Base-by-base conservation (phyloP, 1,140 invertebrate genomes). In the Anastrepha obliqua region DNA sequence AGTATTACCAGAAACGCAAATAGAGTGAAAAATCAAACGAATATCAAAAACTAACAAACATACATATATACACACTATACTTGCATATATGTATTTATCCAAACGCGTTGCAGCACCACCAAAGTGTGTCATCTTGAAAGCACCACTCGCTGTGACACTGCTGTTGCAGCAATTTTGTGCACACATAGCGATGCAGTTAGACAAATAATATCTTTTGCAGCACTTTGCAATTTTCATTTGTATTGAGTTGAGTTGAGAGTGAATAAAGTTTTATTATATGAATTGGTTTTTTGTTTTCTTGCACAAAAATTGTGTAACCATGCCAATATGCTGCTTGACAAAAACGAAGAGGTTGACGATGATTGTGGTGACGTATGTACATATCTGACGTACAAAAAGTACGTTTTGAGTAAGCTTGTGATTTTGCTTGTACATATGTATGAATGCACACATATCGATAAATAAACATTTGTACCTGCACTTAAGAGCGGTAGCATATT, bases 211-310 rank as follows among this genome's bases (percentile, higher is more conserved):
- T 62, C 15, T 62, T 70, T 13, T 70, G 29, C 39, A 70, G 39
- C 29, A 3, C 39, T 70, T 42, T 3, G 39, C 67, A 11, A 44
- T 42, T 44, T 70, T 70, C 44, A 65, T 70, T 70, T 44, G 42
- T 8, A 44, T 15, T 70, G 9, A 70, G 39, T 15, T 70, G 9
- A 70, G 39, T 44, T 47, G 67, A 70, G 67, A 70, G 67, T 70
- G 42, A 70, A 44, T 70, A 44, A 15, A 44, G 15, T 70, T 70
- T 70, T 70, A 70, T 70, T 70, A 9, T 44, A 44, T 70, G 39
- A 70, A 13, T 44, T 44, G 67, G 29, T 29, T 29, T 29, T 4
- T 11, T 44, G 39, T 70, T 70, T 42, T 44, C 20, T 15, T 70
- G 67, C 42, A 17, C 2, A 44, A 8, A 15, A 44, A 70, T 44